Base-by-base conservation (phyloP, 2,888 invertebrate species). In the Meteorus colon region DNA sequence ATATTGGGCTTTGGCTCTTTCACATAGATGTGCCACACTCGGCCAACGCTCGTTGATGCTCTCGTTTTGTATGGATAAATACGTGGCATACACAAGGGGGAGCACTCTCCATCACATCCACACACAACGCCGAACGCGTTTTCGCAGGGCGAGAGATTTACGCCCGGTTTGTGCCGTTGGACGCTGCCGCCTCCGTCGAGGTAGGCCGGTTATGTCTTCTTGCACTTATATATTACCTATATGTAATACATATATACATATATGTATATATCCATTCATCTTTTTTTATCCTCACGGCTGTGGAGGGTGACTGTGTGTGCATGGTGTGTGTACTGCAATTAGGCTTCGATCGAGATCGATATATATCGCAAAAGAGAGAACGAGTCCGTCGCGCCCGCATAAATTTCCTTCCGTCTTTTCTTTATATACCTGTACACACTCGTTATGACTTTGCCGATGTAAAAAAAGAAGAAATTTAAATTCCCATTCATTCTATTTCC, bases 131-230 rank as follows among this genome's bases (percentile, higher is more conserved):
- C 55, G 55, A 55, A 37, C 37, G 55, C n/a, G 59, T 70, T 68
- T 72, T 76, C 60, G n/a, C 76, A 72, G 73, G 73, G 67, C 41
- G 68, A 72, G 65, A 75, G 75, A 75, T 75, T 75, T 72, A 75
- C 71, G 66, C 48, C 51, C 62, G 63, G 48, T 68, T 69, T 62
- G 55, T 55, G 74, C 74, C 72, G 59, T 45, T 27, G 75, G 67
- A 72, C 55, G 19, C 55, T 55, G 19, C 19, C 19, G 19, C 55
- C 55, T 55, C 10, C 10, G 55, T 19, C 55, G 34, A 70, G 37
- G 69, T 29, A 65, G 51, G 55, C 51, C 37, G 14, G 60, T 67
- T 66, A 45, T 68, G 27, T 51, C 68, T 55, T 55, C 55, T 55
- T 55, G 19, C 19, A 55, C 55, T 68, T 29, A 68, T 29, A 27